phyloP scores from a whole-genome alignment of 2,113 vertebrate species.

The Daphoenositta chrysoptera region DNA sequence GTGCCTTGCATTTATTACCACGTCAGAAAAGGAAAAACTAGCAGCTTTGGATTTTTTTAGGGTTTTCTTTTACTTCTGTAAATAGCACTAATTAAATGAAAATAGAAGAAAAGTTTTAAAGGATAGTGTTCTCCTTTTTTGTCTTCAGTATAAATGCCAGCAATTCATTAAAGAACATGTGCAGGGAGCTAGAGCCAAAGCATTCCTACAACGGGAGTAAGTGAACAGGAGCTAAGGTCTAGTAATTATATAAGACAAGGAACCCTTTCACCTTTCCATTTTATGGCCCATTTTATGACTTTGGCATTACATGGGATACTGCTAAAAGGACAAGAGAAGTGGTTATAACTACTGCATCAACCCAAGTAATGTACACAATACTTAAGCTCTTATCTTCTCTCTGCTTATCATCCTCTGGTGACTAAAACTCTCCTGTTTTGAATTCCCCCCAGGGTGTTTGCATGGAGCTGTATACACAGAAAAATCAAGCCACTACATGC shows the following conservation, averaged over 20 bases:
- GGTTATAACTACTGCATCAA: conserved; percentile 8
- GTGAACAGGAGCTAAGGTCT: neutral
- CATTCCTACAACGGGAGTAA: neutral
- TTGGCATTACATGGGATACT: neutral
- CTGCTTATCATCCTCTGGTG: neutral
- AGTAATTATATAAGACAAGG: neutral
- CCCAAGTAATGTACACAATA: neutral
- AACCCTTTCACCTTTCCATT: conserved; percentile 11
- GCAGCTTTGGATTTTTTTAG: neutral
- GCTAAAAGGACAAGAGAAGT: conserved; percentile 23
- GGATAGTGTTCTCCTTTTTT: neutral
- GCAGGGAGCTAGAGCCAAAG: neutral
- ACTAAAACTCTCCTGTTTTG: neutral
- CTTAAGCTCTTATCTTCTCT: conserved; percentile 5
- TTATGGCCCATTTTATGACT: neutral
- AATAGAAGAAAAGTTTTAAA: neutral
- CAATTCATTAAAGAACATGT: neutral
- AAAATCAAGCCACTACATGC: neutral
- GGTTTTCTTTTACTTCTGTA: neutral
- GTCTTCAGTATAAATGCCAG: neutral
- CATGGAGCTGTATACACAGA: neutral
- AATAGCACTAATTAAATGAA: neutral
- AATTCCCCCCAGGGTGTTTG: neutral
- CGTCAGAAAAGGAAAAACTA: neutral
- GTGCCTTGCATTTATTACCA: neutral